Evolutionary conservation across 2,113 vertebrate genomes (phyloP).

Genomic region (Lagenorhynchus albirostris): DNA sequence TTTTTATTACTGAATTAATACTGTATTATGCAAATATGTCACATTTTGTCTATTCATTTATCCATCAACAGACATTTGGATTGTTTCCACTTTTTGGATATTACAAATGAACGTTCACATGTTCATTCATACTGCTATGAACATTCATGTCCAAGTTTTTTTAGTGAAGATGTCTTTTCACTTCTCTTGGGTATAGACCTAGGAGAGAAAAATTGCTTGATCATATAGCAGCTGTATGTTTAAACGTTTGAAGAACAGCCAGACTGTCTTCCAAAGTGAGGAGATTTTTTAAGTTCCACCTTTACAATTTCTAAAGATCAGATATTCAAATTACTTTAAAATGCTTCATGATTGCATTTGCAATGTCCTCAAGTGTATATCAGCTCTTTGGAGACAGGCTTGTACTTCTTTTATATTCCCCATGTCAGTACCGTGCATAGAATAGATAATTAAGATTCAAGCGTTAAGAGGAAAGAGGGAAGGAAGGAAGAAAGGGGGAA

Average conservation of each 20-base stretch:
- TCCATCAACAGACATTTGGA: not conserved
- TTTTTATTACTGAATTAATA: not conserved
- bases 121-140: not conserved
- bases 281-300: not conserved
- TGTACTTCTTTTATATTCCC: not conserved
- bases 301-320: conserved; percentile 29
- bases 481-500: not conserved
- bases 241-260: not conserved
- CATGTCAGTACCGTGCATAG: not conserved
- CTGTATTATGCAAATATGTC: not conserved
- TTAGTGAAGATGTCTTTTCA: conserved; percentile 16
- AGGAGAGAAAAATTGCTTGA: not conserved
- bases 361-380: not conserved
- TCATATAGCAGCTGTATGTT: not conserved
- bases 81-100: not conserved
- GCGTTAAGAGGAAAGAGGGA: not conserved
- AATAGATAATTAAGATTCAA: conserved; percentile 38
- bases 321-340: conserved; percentile 34
- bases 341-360: not conserved
- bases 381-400: not conserved
- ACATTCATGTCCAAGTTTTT: not conserved
- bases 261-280: not conserved
- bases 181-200: not conserved
- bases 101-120: not conserved
- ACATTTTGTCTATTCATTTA: not conserved